A percentile compares a stretch with the other conserved stretches of the same genome.
phyloP scores from a whole-genome alignment of 2,113 vertebrate genomes.

The Donacobius atricapilla region DNA sequence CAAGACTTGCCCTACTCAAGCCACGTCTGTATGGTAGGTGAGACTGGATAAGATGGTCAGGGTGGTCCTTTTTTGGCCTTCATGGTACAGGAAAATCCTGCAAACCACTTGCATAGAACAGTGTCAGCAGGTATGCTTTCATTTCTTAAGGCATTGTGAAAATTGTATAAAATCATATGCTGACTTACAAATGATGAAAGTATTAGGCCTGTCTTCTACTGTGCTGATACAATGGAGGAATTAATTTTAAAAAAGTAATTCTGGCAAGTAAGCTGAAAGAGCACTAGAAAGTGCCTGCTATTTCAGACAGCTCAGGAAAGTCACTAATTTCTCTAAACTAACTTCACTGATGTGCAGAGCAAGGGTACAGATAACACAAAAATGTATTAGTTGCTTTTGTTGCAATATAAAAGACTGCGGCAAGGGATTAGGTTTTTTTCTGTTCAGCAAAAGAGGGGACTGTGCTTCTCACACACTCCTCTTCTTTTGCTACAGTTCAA shows the following conservation, averaged over 20 bases:
- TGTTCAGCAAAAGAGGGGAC: slow-evolving; percentile 15
- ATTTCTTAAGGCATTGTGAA: not conserved
- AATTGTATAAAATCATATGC: not conserved
- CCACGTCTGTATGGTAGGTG: not conserved
- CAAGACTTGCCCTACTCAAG: not conserved
- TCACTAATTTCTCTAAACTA: slow-evolving; percentile 10
- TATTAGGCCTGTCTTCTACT: not conserved
- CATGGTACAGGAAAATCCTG: not conserved
- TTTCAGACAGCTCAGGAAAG: slow-evolving; percentile 1
- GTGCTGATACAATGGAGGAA: slow-evolving; percentile 24
- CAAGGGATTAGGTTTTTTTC: slow-evolving; percentile 46
- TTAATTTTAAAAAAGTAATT: slow-evolving; percentile 42
- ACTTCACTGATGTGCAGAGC: slow-evolving; percentile 42
- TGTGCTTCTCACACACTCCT: not conserved
- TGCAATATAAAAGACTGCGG: not conserved
- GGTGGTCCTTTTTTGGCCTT: not conserved
- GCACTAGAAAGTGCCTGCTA: not conserved
- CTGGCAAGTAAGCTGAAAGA: slow-evolving; percentile 28
- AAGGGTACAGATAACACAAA: slow-evolving; percentile 38
- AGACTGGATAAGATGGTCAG: not conserved
- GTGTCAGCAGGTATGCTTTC: not conserved
- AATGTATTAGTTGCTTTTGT: slow-evolving; percentile 44
- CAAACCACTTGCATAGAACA: not conserved
- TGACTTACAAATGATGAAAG: not conserved
- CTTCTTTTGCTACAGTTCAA: slow-evolving; percentile 36